A percentile compares a stretch with the other conserved stretches of the same genome.
phyloP scores from a whole-genome alignment of 1,140 invertebrate species.

The Zaprionus davidi region DNA sequence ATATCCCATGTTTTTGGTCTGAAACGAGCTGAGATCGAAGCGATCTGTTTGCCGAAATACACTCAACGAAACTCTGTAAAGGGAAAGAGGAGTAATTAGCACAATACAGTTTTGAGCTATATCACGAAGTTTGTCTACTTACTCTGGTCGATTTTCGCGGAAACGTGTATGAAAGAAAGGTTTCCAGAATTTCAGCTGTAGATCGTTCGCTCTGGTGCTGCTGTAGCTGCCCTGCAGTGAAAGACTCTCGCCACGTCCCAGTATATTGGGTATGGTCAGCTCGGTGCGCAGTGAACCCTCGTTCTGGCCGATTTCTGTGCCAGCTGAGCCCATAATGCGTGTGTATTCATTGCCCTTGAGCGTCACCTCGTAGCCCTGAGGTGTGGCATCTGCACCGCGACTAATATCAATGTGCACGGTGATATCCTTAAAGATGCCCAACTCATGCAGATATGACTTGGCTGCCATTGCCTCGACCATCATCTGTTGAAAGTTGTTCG shows the following conservation, averaged over 20 bases:
- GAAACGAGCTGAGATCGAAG: slow-evolving; percentile 72
- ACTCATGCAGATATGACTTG: slow-evolving; percentile 76
- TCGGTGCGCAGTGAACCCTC: slow-evolving; percentile 79
- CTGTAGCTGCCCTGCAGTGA: slow-evolving; percentile 81
- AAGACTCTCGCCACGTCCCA: slow-evolving; percentile 79
- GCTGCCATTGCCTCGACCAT: slow-evolving; percentile 79
- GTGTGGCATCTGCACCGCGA: slow-evolving; percentile 64
- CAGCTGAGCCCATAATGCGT: slow-evolving; percentile 77
- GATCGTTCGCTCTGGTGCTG: slow-evolving; percentile 74
- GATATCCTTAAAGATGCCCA: slow-evolving; percentile 83
- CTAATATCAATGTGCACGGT: slow-evolving; percentile 79
- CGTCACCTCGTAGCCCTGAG: slow-evolving; percentile 81
- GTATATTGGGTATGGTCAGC: slow-evolving; percentile 75
- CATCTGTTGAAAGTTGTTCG: slow-evolving; percentile 77
- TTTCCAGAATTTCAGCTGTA: slow-evolving; percentile 81
- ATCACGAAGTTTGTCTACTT: slow-evolving; percentile 14
- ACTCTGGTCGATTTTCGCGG: slow-evolving; percentile 81
- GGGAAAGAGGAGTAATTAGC: background rate
- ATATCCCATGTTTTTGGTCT: slow-evolving; percentile 73
- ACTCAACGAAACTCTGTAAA: slow-evolving; percentile 71
- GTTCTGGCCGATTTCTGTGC: slow-evolving; percentile 83
- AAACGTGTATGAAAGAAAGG: slow-evolving; percentile 82
- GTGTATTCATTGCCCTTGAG: slow-evolving; percentile 75
- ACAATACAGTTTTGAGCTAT: background rate
- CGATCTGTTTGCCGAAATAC: slow-evolving; percentile 77